Percentiles rank a stretch among this genome's conserved stretches.
Evolutionary conservation across 2,113 vertebrate species (phyloP).

Genomic region (Myocastor coypus): DNA sequence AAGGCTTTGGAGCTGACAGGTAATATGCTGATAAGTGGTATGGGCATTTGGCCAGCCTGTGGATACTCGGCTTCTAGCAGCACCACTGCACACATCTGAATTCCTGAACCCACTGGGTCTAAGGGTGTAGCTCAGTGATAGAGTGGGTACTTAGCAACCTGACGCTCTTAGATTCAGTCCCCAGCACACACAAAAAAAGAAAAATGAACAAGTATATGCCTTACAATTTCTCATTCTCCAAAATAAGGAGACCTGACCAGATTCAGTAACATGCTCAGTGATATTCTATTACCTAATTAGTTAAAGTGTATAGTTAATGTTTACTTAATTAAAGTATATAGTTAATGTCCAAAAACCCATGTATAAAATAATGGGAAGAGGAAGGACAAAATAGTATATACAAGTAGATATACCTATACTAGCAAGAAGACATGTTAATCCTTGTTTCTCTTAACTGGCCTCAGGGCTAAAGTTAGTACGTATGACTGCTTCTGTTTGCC

Average conservation of each 20-base stretch:
- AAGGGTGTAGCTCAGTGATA: background rate
- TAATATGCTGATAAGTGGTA: background rate
- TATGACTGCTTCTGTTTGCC: background rate
- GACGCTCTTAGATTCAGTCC: background rate
- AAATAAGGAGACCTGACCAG: background rate
- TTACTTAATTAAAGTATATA: background rate
- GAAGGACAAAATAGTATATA: background rate
- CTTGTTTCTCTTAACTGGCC: background rate
- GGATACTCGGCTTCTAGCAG: background rate
- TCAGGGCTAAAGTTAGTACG: background rate
- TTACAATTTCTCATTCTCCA: background rate
- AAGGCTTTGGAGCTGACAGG: slow-evolving; percentile 7
- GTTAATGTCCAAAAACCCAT: background rate
- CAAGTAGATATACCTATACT: background rate
- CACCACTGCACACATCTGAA: background rate
- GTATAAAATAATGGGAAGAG: background rate
- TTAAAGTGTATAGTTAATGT: background rate
- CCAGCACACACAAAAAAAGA: background rate
- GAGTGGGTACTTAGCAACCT: background rate
- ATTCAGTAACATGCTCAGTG: background rate
- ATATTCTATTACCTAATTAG: background rate
- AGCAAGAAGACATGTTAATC: background rate
- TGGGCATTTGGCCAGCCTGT: background rate
- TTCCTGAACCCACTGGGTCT: background rate
- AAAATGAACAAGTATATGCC: background rate